Conservation (phyloP, 2,888 invertebrate species). For the Polymixis flavicincta region DNA sequence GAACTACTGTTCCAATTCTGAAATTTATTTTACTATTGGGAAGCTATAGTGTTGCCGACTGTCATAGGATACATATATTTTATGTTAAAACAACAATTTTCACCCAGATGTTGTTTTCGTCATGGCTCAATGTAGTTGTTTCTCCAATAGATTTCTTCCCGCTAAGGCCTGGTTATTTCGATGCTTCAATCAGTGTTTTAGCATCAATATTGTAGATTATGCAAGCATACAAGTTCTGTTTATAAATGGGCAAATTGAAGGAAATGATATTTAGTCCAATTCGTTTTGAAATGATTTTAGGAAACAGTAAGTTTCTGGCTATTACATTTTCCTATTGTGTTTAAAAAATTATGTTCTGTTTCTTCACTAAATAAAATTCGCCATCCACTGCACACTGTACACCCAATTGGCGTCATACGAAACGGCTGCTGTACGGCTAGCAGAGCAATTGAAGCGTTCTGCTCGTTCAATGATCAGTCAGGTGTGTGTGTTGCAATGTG, state of each 20-base stretch:
- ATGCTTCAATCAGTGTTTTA: background rate
- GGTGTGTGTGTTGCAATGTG: slow-evolving; percentile 60
- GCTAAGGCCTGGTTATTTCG: background rate
- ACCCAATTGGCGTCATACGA: slow-evolving; percentile 55
- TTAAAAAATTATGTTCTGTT: no score
- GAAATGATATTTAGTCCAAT: background rate
- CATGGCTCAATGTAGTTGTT: no score
- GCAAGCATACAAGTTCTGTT: background rate
- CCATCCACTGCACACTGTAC: slow-evolving; percentile 48
- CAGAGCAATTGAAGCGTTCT: slow-evolving; percentile 55
- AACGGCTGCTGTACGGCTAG: slow-evolving; percentile 48
- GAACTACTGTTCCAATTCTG: no score
- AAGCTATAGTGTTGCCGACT: no score
- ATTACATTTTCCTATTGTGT: background rate
- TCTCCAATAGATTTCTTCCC: no score
- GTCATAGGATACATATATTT: no score
- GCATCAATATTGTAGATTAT: background rate
- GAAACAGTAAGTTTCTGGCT: background rate
- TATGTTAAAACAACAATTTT: no score
- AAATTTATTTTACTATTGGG: no score
- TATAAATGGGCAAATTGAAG: background rate
- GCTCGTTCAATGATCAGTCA: slow-evolving; percentile 62
- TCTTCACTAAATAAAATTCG: no score
- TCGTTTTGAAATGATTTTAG: background rate
- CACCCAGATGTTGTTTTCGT: no score